These are phyloP conservation scores for Diorhabda sublineata DNA, from an alignment of 1,140 invertebrate genomes.

Conservation along the genomic window DNA sequence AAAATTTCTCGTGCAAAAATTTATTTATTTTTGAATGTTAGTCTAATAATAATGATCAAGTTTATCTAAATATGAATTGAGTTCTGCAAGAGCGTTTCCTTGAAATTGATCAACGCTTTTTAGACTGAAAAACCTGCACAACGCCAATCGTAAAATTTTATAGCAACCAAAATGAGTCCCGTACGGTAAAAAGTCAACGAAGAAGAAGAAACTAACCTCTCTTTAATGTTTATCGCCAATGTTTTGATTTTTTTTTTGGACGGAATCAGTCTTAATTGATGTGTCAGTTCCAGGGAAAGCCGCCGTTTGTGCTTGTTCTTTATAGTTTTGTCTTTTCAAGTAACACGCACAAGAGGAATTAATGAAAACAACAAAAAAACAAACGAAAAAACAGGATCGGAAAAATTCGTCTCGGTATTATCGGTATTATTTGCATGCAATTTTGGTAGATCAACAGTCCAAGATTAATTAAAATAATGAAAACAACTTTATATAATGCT, in stretches of 20 bases:
- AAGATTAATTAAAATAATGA: constrained; percentile 16
- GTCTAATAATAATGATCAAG: too few species aligned
- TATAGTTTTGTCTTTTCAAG: constrained; percentile 18
- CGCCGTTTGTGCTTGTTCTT: constrained; percentile 33
- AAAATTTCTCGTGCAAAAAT: too few species aligned
- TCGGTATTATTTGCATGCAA: constrained; percentile 8
- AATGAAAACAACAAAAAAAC: neutral
- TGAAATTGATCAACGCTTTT: neutral
- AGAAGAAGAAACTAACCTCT: constrained; percentile 22
- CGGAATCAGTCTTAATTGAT: constrained; percentile 36
- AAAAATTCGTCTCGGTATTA: neutral
- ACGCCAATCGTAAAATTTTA: constrained; percentile 37
- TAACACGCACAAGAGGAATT: neutral
- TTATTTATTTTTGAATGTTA: too few species aligned
- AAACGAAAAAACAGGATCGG: constrained; percentile 3
- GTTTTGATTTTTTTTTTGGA: constrained; percentile 39
- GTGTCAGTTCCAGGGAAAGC: constrained; percentile 38
- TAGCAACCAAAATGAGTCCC: constrained; percentile 35
- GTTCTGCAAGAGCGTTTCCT: neutral
- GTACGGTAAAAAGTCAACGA: constrained; percentile 26
- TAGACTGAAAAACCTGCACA: constrained; percentile 3
- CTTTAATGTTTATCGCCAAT: constrained; percentile 36
- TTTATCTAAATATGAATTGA: too few species aligned
- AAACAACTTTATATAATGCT: constrained; percentile 21
- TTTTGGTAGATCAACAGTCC: constrained; percentile 2